These are phyloP conservation scores for Prunella strophiata DNA, from an alignment of 2,797 vertebrate genomes.

Conservation along the genomic window DNA sequence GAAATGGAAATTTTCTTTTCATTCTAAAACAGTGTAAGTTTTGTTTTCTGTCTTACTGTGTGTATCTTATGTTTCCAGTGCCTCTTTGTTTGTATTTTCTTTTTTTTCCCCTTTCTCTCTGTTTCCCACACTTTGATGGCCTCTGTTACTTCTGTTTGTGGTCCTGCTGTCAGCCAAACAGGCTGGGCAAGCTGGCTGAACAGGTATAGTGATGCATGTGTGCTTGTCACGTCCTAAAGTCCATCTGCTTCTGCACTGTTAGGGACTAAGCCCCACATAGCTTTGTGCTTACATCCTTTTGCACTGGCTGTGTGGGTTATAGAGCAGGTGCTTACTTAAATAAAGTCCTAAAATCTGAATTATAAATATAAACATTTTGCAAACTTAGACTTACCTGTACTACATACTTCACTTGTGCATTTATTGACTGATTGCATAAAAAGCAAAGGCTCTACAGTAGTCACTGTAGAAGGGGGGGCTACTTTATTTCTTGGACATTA, in stretches of 20 bases:
- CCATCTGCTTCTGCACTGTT: background rate
- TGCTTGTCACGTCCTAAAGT: slow-evolving; percentile 43
- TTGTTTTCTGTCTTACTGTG: slow-evolving; percentile 61
- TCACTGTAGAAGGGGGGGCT: background rate
- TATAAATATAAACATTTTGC: background rate
- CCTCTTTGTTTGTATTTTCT: slow-evolving; percentile 78
- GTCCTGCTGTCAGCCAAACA: slow-evolving; percentile 92
- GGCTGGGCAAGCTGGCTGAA: slow-evolving; percentile 97
- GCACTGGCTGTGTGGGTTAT: background rate
- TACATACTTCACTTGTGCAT: background rate
- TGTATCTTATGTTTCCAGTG: slow-evolving; percentile 73
- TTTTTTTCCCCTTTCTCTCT: slow-evolving; percentile 75
- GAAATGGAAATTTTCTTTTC: background rate
- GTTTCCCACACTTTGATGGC: slow-evolving; percentile 78
- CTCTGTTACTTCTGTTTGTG: slow-evolving; percentile 81
- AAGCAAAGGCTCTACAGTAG: background rate
- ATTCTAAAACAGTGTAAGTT: slow-evolving; percentile 43
- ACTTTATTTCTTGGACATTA: background rate
- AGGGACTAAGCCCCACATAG: background rate
- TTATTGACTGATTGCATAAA: background rate
- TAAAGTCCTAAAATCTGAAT: background rate
- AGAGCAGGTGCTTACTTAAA: background rate
- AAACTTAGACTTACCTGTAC: background rate
- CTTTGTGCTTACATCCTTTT: background rate
- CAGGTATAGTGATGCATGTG: slow-evolving; percentile 88